Percentiles rank a stretch among this genome's conserved stretches.
Evolutionary conservation across 2,113 vertebrate species (phyloP).

Genomic region (Hiodon alosoides): DNA sequence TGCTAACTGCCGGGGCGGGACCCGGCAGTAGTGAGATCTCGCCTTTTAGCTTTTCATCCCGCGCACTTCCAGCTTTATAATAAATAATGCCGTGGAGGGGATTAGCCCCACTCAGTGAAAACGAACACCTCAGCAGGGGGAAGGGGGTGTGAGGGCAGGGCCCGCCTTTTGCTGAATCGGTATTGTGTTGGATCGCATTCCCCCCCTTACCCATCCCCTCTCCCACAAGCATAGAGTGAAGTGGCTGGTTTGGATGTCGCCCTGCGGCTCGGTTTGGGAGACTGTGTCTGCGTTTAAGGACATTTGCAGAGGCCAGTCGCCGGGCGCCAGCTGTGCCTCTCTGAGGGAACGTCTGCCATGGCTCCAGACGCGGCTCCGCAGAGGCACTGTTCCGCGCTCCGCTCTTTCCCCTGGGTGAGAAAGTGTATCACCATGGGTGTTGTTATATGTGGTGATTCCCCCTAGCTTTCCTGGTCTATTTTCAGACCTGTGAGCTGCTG

Average conservation of each 20-base stretch:
- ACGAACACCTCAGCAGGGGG: neutral
- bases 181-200: conserved; percentile 7
- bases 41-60: too few relatives aligned
- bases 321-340: too few relatives aligned
- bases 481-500: neutral
- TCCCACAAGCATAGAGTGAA: too few relatives aligned
- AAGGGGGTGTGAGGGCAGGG: neutral
- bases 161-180: conserved; percentile 7
- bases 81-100: neutral
- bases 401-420: neutral
- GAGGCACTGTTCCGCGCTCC: neutral
- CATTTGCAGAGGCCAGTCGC: too few relatives aligned
- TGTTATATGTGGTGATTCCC: neutral
- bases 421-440: too few relatives aligned
- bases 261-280: too few relatives aligned
- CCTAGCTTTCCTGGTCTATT: neutral
- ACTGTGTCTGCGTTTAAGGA: too few relatives aligned
- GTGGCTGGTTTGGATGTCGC: too few relatives aligned
- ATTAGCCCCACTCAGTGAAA: conserved; percentile 4
- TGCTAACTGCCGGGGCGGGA: conserved; percentile 12
- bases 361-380: too few relatives aligned
- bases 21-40: neutral
- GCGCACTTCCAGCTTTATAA: conserved; percentile 6
- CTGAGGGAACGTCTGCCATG: too few relatives aligned
- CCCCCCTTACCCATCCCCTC: too few relatives aligned